phyloP scores from a whole-genome alignment of 2,797 vertebrate species.

The Pipistrellus pygmaeus region DNA sequence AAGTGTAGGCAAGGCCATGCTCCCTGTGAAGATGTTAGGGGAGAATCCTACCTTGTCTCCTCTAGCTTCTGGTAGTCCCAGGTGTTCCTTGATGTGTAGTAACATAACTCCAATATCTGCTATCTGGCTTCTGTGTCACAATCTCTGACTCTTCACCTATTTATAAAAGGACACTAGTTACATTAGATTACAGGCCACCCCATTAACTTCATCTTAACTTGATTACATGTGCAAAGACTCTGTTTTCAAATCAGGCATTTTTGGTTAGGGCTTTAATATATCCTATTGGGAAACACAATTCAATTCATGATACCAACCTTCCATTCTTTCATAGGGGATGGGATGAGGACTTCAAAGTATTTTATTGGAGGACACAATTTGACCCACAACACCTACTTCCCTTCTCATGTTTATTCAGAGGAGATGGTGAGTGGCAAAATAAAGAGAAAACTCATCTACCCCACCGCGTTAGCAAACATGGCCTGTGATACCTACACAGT shows the following conservation, averaged over 20 bases:
- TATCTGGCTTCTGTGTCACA: neutral
- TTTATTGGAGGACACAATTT: neutral
- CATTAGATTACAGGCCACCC: neutral
- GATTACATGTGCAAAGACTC: neutral
- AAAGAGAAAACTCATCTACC: neutral
- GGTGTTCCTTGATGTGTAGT: neutral
- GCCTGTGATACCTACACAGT: neutral
- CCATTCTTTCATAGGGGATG: neutral
- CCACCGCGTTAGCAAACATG: neutral
- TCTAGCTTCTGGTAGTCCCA: neutral
- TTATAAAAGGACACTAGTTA: neutral
- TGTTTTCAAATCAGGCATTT: neutral
- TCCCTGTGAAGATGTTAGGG: neutral
- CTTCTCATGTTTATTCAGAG: neutral
- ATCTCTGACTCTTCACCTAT: neutral
- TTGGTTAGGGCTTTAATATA: neutral
- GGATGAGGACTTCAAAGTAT: neutral
- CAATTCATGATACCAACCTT: neutral
- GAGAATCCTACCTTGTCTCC: neutral
- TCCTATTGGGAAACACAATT: neutral
- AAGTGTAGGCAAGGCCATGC: neutral
- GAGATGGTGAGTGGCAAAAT: neutral
- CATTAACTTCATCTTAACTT: neutral
- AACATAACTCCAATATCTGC: neutral
- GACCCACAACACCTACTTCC: neutral